phyloP scores from a whole-genome alignment of 2,113 vertebrate species.

The Cygnus buccinator region DNA sequence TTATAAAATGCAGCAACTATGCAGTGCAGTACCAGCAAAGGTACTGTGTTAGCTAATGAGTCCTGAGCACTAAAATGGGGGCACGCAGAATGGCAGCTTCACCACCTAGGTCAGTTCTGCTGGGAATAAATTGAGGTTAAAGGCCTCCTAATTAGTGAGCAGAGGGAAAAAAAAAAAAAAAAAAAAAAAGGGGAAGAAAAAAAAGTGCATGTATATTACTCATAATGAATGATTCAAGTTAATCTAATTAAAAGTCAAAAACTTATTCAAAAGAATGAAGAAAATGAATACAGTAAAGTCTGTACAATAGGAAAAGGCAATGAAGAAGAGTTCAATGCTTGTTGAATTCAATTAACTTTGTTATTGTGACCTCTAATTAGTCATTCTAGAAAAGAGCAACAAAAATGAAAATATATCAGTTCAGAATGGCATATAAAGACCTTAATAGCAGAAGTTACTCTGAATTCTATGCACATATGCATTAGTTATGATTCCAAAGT shows the following conservation, averaged over 20 bases:
- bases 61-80: not conserved
- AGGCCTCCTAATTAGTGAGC: not conserved
- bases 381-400: not conserved
- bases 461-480: not conserved
- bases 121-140: not conserved
- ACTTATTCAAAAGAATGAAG: not conserved
- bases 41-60: not conserved
- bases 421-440: not conserved
- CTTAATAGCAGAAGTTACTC: not conserved
- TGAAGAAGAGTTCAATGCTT: not conserved
- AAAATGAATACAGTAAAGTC: conserved; percentile 19
- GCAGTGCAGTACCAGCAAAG: not conserved
- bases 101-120: not conserved
- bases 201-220: conserved; percentile 14
- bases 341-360: conserved; percentile 12
- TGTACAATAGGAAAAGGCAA: not conserved
- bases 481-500: not conserved
- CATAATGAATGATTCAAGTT: conserved; percentile 25
- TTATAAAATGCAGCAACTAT: not conserved
- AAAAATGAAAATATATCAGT: not conserved
- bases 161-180: not conserved
- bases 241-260: conserved; percentile 35
- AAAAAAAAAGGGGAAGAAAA: not conserved
- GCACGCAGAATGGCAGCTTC: not conserved
- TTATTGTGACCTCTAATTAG: conserved; percentile 24